Base-by-base conservation (phyloP, 2,113 vertebrate species). In the Agelaius tricolor region DNA sequence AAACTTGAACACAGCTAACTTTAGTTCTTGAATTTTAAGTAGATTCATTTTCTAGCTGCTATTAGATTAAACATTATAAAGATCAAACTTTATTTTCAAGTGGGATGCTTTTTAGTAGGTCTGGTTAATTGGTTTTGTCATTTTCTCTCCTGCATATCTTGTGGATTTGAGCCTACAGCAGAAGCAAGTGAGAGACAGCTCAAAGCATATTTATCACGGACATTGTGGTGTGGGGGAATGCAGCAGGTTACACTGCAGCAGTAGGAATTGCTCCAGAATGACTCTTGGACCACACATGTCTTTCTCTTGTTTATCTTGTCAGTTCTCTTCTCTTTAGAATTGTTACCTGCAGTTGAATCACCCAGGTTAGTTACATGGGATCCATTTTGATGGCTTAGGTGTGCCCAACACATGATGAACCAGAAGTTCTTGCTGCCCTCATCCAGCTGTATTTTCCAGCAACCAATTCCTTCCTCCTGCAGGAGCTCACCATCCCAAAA, bases 191-290 rank as follows among this genome's bases (percentile, higher is more conserved):
- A 78, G 21, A 73, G 20, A 18, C 3, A 57, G 31, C 22, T 76
- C 24, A 79, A 47, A 74, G 2, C 8, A 6, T 6, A 10, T 30
- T 35, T 44, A 47, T 51, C 54, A 15, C 28, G 44, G 30, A 11
- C 9, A 47, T 3, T 28, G 37, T 4, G 2, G 28, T 1, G 1
- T 4, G 49, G 4, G 31, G 16, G 5, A 37, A 18, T 14, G 8
- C 15, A 73, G 13, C 9, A 8, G 10, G 9, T 41, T 71, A 35
- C 10, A 37, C 22, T 52, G 11, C 44, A 69, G 51, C 4, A 77
- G 8, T 4, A 52, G 28, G 20, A 61, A 73, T 30, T 19, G 30
- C 18, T 76, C 65, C 28, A 66, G 37, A 80, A 54, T 39, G 15
- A 24, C 19, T 73, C 63, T 35, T 28, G 77, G 19, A 44, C 3